Evolutionary conservation across 1,140 invertebrate genomes (phyloP).

Genomic region (Phthorimaea operculella): DNA sequence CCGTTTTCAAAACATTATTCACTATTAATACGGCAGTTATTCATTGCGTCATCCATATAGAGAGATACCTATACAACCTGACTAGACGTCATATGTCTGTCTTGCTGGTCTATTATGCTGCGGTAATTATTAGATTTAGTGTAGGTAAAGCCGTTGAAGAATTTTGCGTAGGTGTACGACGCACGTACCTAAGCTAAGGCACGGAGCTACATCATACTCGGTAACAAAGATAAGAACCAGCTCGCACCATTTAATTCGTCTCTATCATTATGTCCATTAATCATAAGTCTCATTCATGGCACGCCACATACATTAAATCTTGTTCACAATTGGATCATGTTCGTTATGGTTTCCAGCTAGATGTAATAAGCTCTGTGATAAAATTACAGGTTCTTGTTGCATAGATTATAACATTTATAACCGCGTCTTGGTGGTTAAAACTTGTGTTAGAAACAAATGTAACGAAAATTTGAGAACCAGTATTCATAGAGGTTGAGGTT

Average conservation of each 20-base stretch:
- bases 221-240: neutral
- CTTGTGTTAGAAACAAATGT: too few relatives aligned
- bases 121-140: neutral
- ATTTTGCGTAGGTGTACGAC: neutral
- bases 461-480: too few relatives aligned
- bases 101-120: neutral
- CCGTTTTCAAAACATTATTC: conserved; percentile 22
- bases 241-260: conserved; percentile 12
- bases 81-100: neutral
- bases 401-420: too few relatives aligned
- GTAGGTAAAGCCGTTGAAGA: neutral
- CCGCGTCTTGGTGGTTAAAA: too few relatives aligned
- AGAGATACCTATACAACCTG: neutral
- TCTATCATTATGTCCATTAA: conserved; percentile 14
- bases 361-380: neutral
- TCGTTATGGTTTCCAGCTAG: neutral
- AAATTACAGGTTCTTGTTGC: neutral
- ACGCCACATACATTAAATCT: neutral
- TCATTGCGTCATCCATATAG: conserved; percentile 13
- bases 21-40: conserved; percentile 16
- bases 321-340: neutral
- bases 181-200: neutral
- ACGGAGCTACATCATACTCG: neutral
- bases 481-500: too few relatives aligned
- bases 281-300: neutral